These are phyloP conservation scores for Pachypeltis micranthus DNA, from an alignment of 1,140 invertebrate species.

Conservation along the genomic window DNA sequence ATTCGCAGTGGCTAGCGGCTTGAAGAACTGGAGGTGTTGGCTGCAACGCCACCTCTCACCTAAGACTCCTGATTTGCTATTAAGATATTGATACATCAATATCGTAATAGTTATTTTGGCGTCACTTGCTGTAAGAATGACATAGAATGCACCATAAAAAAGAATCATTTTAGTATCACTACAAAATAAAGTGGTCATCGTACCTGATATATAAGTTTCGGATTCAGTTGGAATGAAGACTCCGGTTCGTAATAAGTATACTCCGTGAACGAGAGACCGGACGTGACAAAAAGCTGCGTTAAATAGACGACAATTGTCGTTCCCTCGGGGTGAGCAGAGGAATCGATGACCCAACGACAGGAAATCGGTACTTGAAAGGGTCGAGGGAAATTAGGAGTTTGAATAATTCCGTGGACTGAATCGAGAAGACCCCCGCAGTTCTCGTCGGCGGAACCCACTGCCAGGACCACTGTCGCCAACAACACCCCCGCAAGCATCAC, in stretches of 20 bases:
- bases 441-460: conserved; percentile 11
- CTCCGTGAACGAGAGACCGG: conserved; percentile 67
- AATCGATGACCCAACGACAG: conserved; percentile 77
- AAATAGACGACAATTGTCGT: conserved; percentile 64
- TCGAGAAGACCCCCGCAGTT: conserved; percentile 50
- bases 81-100: too few species aligned
- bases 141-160: too few species aligned
- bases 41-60: too few species aligned
- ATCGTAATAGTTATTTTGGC: too few species aligned
- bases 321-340: conserved; percentile 38
- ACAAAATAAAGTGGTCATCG: too few species aligned
- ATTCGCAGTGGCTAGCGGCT: too few species aligned
- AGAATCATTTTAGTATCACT: too few species aligned
- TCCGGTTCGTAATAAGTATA: conserved; percentile 63
- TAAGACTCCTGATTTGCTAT: too few species aligned
- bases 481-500: conserved; percentile 2
- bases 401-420: conserved; percentile 51
- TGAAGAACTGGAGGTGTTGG: too few species aligned
- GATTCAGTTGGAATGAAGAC: conserved; percentile 28
- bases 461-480: conserved; percentile 6
- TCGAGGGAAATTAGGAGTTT: conserved; percentile 71
- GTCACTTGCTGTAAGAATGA: too few species aligned
- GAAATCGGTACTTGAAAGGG: conserved; percentile 67
- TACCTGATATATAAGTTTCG: conserved; percentile 14
- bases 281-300: conserved; percentile 73